Percentiles rank a stretch among this genome's conserved stretches.
phyloP scores from a whole-genome alignment of 1,140 invertebrate species.

The Ganaspis sp. region DNA sequence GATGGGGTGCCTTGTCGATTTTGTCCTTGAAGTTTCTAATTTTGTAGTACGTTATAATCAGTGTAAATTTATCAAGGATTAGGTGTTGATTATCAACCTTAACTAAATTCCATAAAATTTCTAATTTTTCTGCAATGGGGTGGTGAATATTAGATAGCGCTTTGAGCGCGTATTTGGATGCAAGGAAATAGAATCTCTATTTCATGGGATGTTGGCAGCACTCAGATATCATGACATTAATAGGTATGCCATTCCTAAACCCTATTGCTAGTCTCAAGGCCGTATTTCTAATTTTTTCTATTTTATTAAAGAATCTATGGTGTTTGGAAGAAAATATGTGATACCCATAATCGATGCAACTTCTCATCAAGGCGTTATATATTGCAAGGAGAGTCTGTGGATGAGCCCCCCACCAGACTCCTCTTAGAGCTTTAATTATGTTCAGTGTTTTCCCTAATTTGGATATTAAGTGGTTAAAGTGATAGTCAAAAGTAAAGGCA shows the following conservation, averaged over 20 bases:
- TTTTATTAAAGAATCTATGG: slow-evolving; percentile 12
- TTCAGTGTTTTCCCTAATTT: slow-evolving; percentile 38
- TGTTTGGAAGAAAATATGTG: background rate
- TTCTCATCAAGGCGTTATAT: slow-evolving; percentile 36
- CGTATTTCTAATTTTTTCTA: slow-evolving; percentile 31
- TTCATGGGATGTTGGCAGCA: background rate
- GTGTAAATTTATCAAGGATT: no score
- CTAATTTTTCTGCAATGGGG: no score
- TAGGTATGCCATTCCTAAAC: slow-evolving; percentile 31
- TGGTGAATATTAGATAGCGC: no score
- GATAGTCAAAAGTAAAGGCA: slow-evolving; percentile 39
- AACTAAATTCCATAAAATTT: no score
- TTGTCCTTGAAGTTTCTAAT: no score
- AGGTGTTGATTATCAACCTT: no score
- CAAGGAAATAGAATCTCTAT: background rate
- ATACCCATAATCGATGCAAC: background rate
- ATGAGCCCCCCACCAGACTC: no score
- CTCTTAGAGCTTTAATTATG: slow-evolving; percentile 44
- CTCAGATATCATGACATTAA: slow-evolving; percentile 32
- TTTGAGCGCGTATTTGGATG: background rate
- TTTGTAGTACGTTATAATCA: no score
- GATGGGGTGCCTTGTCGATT: no score
- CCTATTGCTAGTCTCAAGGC: slow-evolving; percentile 18
- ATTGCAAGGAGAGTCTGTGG: slow-evolving; percentile 36
- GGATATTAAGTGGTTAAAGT: slow-evolving; percentile 32